A percentile compares a stretch with the other conserved stretches of the same genome.
Evolutionary conservation across 1,140 invertebrate genomes (phyloP).

Genomic region (Leptopilina clavipes): DNA sequence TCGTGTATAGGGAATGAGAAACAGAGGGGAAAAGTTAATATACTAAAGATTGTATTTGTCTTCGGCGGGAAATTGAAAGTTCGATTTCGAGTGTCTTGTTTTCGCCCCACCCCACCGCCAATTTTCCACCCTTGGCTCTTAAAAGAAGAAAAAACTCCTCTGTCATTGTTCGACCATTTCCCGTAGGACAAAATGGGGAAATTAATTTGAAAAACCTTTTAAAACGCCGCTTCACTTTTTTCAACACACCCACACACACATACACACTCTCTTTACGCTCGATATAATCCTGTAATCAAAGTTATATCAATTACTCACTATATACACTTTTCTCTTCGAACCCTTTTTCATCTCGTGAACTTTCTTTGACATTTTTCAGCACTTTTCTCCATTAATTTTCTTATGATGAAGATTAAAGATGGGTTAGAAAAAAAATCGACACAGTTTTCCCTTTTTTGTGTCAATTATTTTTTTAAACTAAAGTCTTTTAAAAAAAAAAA

Average conservation of each 20-base stretch:
- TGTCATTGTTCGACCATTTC: not conserved
- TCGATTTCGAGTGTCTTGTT: slow-evolving; percentile 54
- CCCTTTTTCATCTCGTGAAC: not conserved
- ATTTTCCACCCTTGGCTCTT: not conserved
- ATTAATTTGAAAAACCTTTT: slow-evolving; percentile 59
- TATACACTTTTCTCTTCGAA: slow-evolving; percentile 4
- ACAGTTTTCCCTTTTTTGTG: not conserved
- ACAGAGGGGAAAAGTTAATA: too few relatives aligned
- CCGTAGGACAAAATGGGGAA: slow-evolving; percentile 45
- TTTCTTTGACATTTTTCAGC: slow-evolving; percentile 5
- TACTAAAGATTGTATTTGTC: slow-evolving; percentile 62
- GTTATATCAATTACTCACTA: slow-evolving; percentile 57
- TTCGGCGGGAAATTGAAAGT: slow-evolving; percentile 58
- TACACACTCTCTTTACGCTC: slow-evolving; percentile 44
- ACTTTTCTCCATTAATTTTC: not conserved
- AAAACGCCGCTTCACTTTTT: slow-evolving; percentile 38
- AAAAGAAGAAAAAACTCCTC: not conserved
- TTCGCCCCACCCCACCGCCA: too few relatives aligned
- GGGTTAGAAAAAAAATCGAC: not conserved
- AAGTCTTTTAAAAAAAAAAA: not conserved
- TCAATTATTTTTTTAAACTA: not conserved
- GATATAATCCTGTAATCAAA: slow-evolving; percentile 58
- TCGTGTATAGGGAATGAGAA: slow-evolving; percentile 41
- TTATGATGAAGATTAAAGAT: slow-evolving; percentile 10
- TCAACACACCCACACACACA: not conserved